phyloP scores from a whole-genome alignment of 1,140 invertebrate genomes.

The Bilobella aurantiaca region DNA sequence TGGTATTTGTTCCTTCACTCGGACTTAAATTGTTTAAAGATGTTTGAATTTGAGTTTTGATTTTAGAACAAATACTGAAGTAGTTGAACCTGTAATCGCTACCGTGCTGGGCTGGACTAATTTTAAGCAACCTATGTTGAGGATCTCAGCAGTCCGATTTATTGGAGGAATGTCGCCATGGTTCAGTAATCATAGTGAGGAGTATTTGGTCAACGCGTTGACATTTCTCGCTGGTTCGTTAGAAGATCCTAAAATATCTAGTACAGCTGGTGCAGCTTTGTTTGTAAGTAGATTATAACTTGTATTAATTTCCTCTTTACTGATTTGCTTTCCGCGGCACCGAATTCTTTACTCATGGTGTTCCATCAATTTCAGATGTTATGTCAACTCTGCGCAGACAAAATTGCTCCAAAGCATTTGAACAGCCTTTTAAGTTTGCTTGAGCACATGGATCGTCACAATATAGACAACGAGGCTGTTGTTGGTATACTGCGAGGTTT shows the following conservation, averaged over 20 bases:
- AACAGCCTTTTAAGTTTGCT: slow-evolving; percentile 68
- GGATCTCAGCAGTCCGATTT: slow-evolving; percentile 76
- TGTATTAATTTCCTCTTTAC: neutral
- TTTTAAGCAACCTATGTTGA: slow-evolving; percentile 73
- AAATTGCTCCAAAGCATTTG: slow-evolving; percentile 67
- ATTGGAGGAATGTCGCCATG: slow-evolving; percentile 90
- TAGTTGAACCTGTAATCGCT: slow-evolving; percentile 85
- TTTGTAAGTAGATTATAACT: slow-evolving; percentile 18
- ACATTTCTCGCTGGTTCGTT: slow-evolving; percentile 37
- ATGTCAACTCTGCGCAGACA: slow-evolving; percentile 64
- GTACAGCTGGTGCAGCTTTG: slow-evolving; percentile 25
- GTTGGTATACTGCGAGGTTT: slow-evolving; percentile 73
- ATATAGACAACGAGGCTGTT: slow-evolving; percentile 67
- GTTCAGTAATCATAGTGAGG: slow-evolving; percentile 77
- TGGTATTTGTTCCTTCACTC: neutral
- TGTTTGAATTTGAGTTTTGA: neutral
- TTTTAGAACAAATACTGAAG: slow-evolving; percentile 73
- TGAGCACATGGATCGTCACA: slow-evolving; percentile 63
- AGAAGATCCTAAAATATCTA: slow-evolving; percentile 14
- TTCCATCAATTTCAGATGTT: slow-evolving; percentile 34
- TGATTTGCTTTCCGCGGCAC: neutral
- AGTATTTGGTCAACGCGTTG: slow-evolving; percentile 47
- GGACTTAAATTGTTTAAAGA: neutral
- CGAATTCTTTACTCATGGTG: slow-evolving; percentile 14
- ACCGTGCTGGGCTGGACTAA: slow-evolving; percentile 75